Conservation (phyloP, 2,888 invertebrate species). For the Formica aserva region DNA sequence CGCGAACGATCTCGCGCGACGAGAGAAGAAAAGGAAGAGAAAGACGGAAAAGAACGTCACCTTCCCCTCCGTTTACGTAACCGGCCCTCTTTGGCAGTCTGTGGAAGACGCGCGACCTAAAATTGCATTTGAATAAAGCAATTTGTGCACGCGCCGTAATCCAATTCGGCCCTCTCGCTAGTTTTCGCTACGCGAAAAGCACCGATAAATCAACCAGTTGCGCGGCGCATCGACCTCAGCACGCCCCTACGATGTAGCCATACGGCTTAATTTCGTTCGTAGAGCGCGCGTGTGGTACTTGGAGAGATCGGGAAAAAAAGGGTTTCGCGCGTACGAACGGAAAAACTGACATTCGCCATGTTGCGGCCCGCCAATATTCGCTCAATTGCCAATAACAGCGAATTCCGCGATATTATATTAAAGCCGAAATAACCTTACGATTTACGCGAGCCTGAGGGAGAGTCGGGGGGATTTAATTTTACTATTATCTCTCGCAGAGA, state of each 20-base stretch:
- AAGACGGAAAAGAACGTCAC: constrained; percentile 30
- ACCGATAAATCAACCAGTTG: constrained; percentile 86
- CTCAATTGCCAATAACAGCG: constrained; percentile 17
- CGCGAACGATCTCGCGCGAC: constrained; percentile 26
- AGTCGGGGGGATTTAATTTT: background rate
- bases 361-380: background rate
- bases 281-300: constrained; percentile 33
- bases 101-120: constrained; percentile 71
- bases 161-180: constrained; percentile 80
- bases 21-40: background rate
- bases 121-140: constrained; percentile 85
- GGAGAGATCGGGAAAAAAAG: constrained; percentile 1
- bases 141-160: constrained; percentile 83
- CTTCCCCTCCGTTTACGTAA: constrained; percentile 52
- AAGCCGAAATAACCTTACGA: constrained; percentile 1
- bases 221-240: constrained; percentile 78
- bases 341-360: constrained; percentile 12
- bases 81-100: constrained; percentile 66
- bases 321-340: constrained; percentile 29
- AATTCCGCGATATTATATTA: constrained; percentile 1
- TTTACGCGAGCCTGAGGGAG: background rate
- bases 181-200: constrained; percentile 83
- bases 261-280: constrained; percentile 84
- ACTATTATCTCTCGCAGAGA: background rate
- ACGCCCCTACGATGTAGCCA: constrained; percentile 85